Percentiles rank a stretch among this genome's conserved stretches.
These are phyloP conservation scores for Hyperoplus lanceolatus DNA, from an alignment of 2,797 vertebrate genomes.

Conservation along the genomic window DNA sequence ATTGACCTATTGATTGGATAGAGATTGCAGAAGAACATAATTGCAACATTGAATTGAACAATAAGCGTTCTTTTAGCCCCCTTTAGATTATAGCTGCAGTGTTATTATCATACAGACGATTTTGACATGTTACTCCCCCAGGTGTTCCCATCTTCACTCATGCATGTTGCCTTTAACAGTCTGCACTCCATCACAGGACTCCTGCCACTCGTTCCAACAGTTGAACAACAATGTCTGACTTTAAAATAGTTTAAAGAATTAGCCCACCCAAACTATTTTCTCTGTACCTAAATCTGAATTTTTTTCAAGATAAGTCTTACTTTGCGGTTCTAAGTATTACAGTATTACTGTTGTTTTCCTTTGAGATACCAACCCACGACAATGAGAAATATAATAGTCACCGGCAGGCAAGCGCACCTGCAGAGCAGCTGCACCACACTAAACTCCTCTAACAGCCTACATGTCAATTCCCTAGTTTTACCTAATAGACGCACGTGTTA, in stretches of 20 bases:
- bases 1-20: slow-evolving; percentile 71
- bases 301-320: neutral
- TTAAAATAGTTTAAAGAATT: neutral
- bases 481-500: too few species aligned
- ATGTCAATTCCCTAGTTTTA: too few species aligned
- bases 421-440: too few species aligned
- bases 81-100: slow-evolving; percentile 50
- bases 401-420: too few species aligned
- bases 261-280: neutral
- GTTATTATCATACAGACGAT: slow-evolving; percentile 58
- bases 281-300: neutral
- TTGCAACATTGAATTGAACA: slow-evolving; percentile 66
- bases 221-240: neutral
- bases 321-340: too few species aligned
- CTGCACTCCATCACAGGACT: neutral
- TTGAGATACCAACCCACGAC: too few species aligned
- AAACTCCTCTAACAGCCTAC: too few species aligned
- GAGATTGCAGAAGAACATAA: slow-evolving; percentile 55
- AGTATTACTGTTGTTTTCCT: too few species aligned
- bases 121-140: slow-evolving; percentile 39
- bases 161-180: slow-evolving; percentile 31
- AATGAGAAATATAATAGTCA: too few species aligned
- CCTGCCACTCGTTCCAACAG: neutral
- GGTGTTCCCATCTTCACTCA: slow-evolving; percentile 15
- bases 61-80: slow-evolving; percentile 58